Evolutionary conservation across 2,888 invertebrate genomes (phyloP).

Genomic region (Dendrolimus houi): DNA sequence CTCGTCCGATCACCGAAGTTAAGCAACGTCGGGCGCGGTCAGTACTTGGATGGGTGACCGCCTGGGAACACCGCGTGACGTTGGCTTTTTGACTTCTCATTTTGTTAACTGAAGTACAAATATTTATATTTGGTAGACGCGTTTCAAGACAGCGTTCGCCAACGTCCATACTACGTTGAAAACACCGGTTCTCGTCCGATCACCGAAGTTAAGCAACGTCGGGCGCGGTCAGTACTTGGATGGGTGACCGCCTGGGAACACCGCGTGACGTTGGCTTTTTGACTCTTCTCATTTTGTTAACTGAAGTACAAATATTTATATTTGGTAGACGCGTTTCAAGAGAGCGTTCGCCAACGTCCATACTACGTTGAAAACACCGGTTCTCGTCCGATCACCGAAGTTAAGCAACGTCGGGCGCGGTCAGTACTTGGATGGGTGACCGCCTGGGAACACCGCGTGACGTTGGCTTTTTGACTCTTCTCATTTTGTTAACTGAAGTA

Average conservation of each 20-base stretch:
- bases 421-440: constrained; percentile 72
- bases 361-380: constrained; percentile 66
- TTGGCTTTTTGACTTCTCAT: constrained; percentile 40
- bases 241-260: constrained; percentile 62
- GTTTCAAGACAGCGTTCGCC: constrained; percentile 18
- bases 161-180: constrained; percentile 57
- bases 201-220: constrained; percentile 65
- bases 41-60: constrained; percentile 68
- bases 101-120: too few relatives aligned
- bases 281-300: background rate
- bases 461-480: constrained; percentile 39
- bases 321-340: too few relatives aligned
- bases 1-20: constrained; percentile 68
- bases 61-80: constrained; percentile 45
- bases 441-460: constrained; percentile 63
- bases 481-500: background rate
- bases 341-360: constrained; percentile 36
- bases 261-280: constrained; percentile 45
- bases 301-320: too few relatives aligned
- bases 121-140: too few relatives aligned
- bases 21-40: constrained; percentile 61
- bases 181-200: constrained; percentile 66
- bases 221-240: constrained; percentile 63
- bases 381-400: constrained; percentile 73
- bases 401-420: constrained; percentile 68